Evolutionary conservation across 1,140 invertebrate species (phyloP), one percentile per base, ranked within the genome.

Genomic region (Forficula auricularia): DNA sequence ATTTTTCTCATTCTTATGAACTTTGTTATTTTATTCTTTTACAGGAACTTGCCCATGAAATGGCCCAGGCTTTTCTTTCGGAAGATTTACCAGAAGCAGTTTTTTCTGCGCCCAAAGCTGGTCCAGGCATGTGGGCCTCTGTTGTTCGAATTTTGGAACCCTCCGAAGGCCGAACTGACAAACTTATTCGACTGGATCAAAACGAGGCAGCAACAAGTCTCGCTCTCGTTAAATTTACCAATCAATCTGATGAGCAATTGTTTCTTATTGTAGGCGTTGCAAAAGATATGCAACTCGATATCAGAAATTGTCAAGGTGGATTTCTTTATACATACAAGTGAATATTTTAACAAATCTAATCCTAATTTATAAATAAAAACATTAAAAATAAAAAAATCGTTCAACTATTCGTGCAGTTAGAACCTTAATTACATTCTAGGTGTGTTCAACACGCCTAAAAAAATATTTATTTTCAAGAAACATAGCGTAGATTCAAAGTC

Each of bases 41-140:
- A 4, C 22, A 48, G 47, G 87, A 95, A 52, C 66, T 98, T 15
- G 95, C 94, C 0, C 79, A 82, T 42, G 91, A 98, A 70, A 89
- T 98, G 77, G 94, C 94, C 0, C 87, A 92, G 51, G 87, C 90
- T 3, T 95, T 98, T 51, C 66, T 98, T 0, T 89, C 82, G 43
- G 92, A 98, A 62, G 83, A 96, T 49, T 66, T 96, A 0, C 91
- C 94, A 19, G 91, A 96, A 62, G 76, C 75, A 52, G 68, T 84
- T 8, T 98, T 98, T 62, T 91, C 92, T 0, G 83, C 94, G 1
- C 90, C 95, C 0, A 95, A 96, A 63, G 92, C 94, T 15, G 94
- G 92, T 1, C 70, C 77, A 50, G 92, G 90, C 3, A 82, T 96
- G 70, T 99, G 95, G 95, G 95, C 96, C 0, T 98, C 95, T 0